A percentile compares a stretch with the other conserved stretches of the same genome.
These are phyloP conservation scores for Asteroscopus sphinx DNA, from an alignment of 2,888 invertebrate genomes.

Conservation along the genomic window DNA sequence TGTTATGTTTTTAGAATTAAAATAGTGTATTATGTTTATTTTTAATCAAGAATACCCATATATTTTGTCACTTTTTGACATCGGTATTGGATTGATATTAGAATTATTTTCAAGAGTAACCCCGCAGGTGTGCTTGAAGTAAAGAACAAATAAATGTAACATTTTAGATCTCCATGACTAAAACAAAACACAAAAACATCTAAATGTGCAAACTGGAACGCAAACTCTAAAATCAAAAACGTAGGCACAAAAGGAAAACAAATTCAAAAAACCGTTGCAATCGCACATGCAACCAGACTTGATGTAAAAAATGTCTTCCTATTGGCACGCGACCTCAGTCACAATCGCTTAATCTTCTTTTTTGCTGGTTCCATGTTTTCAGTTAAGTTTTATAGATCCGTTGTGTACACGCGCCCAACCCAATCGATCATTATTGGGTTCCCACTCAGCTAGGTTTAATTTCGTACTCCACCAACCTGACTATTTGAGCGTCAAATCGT, in stretches of 20 bases:
- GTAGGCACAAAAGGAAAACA: background rate
- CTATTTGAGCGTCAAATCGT: constrained; percentile 72
- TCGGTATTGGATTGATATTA: no score
- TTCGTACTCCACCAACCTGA: constrained; percentile 69
- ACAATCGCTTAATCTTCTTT: constrained; percentile 23
- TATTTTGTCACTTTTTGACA: no score
- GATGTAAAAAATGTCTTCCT: constrained; percentile 24
- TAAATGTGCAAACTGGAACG: no score
- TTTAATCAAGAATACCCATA: no score
- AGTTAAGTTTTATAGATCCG: constrained; percentile 37
- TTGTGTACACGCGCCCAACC: constrained; percentile 25
- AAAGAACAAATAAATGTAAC: no score
- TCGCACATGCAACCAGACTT: constrained; percentile 2
- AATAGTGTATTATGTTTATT: no score
- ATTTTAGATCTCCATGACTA: no score
- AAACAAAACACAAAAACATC: no score
- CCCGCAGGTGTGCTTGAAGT: no score
- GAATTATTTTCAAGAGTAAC: no score
- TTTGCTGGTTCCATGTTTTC: constrained; percentile 39
- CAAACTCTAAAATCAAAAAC: background rate
- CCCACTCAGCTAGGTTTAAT: constrained; percentile 68
- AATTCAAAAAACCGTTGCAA: constrained; percentile 14
- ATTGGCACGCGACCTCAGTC: constrained; percentile 30
- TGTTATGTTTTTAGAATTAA: no score
- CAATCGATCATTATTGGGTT: constrained; percentile 66